Evolutionary conservation across 30 jellyfish, hydroid and myxozoan genomes (phyloP), one percentile per base, ranked within the genome.

Genomic region (Nemopilema nomurai): DNA sequence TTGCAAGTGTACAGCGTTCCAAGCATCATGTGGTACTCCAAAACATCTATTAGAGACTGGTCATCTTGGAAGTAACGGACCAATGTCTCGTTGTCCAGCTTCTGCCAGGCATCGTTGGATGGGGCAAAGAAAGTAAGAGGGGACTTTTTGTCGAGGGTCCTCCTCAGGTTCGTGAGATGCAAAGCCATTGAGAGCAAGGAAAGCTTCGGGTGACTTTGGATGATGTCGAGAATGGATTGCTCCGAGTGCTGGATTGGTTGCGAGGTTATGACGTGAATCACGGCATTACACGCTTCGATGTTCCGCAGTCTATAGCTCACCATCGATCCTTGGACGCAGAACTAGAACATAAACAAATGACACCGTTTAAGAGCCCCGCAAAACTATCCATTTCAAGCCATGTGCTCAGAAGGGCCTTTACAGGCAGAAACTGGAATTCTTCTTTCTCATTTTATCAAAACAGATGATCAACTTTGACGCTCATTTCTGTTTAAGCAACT

Each of bases 101-200:
- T 30, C 19, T 79, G 21, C 89, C 89, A 79, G 8, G 89, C 89
- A 1, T 79, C 81, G 53, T 79, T 49, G 21, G 74, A 28, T 7
- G 89, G 89, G 3, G 89, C 89, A 33, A 79, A 79, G 26, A 79
- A 64, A 1, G 89, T 79, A 1, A 79, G 8, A 6, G 89, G 81
- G 9, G 89, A 67, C 49, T 20, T 49, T 16, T n/a, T 29, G 20
- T 33, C 63, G 23, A 79, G 74, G 25, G 67, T 29, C 21, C 68
- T 70, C 25, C 26, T 65, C 71, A 79, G 8, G 4, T 26, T 66
- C 1, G 81, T 66, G 29, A 79, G 41, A 17, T 49, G 21, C 50
- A 79, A 49, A 0, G 76, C 81, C 89, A 79, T 79, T n/a, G 79
- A 28, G 28, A 79, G 79, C 63, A 79, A 22, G 6, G 80, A 79